Evolutionary conservation across 2,113 vertebrate species (phyloP), one percentile per base, ranked within the genome.

Genomic region (Regulus satrapa): DNA sequence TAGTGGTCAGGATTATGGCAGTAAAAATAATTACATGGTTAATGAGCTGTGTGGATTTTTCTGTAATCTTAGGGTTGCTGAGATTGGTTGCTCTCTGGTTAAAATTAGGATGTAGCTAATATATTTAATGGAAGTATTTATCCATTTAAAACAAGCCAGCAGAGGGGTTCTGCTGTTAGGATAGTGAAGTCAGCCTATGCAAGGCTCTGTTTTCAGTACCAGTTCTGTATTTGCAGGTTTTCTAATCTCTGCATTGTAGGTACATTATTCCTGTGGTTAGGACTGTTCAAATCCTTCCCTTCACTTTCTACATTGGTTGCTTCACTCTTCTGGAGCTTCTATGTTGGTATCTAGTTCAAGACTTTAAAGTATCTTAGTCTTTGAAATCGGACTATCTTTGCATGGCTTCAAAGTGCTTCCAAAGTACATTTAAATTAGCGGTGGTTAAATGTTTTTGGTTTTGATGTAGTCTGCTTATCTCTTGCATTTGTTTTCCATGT

Each of bases 111-210:
- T 41, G 14, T 61, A 36, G 17, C 18, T 64, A 52, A 52, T 40
- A 23, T 40, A 56, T 41, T 38, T 86, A 59, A 28, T 34, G 14
- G 18, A 76, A 62, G 38, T 34, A 32, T 69, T 40, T 84, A 31
- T 43, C 20, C 0, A 8, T 78, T 69, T 63, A 23, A 76, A 83
- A 48, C 23, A 77, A 88, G 59, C 6, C 14, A 51, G 24, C 40
- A 55, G 18, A 40, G 12, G 5, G 1, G 2, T 83, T 83, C 40
- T 79, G 18, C 48, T 74, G 25, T 48, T 26, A 32, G 31, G 12
- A 29, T 18, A 12, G 17, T 55, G 43, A 67, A 51, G 32, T 34
- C 0, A 0, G 29, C 41, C 32, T 86, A 1, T 52, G 72, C 32
- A 64, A 51, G 61, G 11, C 41, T 59, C 11, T 41, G 8, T 32